Percentiles rank a stretch among this genome's conserved stretches.
Evolutionary conservation across 1,140 invertebrate genomes (phyloP).

Genomic region (Hesperophylax magnus): DNA sequence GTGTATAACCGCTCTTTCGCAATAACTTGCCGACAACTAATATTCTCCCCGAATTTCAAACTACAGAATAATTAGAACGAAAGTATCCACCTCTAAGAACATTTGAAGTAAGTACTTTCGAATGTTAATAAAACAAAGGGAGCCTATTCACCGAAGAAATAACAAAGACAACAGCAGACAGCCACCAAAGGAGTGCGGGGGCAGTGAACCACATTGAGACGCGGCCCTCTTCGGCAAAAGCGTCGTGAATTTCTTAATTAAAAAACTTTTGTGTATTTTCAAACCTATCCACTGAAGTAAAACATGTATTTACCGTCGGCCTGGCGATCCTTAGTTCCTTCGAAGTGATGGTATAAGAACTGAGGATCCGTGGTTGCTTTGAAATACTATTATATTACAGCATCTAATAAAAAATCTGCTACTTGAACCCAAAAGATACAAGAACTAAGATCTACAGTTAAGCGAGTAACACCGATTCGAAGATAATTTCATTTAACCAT

Average conservation of each 20-base stretch:
- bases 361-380: too few species aligned
- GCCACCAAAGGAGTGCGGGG: background rate
- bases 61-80: too few species aligned
- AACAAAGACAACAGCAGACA: background rate
- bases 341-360: too few species aligned
- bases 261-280: conserved; percentile 38
- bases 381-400: too few species aligned
- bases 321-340: conserved; percentile 11
- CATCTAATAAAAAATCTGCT: too few species aligned
- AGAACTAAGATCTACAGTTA: too few species aligned
- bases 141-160: background rate
- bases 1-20: too few species aligned
- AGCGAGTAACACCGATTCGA: too few species aligned
- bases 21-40: too few species aligned
- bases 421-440: too few species aligned
- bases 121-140: conserved; percentile 6
- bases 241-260: conserved; percentile 36
- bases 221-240: background rate
- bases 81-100: background rate
- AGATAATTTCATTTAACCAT: too few species aligned
- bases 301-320: conserved; percentile 24
- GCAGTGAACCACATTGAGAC: conserved; percentile 11
- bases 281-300: conserved; percentile 9
- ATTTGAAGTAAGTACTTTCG: background rate
- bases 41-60: too few species aligned